These are phyloP conservation scores for Olivierus martensii DNA, from an alignment of 1,140 invertebrate species.

Conservation along the genomic window DNA sequence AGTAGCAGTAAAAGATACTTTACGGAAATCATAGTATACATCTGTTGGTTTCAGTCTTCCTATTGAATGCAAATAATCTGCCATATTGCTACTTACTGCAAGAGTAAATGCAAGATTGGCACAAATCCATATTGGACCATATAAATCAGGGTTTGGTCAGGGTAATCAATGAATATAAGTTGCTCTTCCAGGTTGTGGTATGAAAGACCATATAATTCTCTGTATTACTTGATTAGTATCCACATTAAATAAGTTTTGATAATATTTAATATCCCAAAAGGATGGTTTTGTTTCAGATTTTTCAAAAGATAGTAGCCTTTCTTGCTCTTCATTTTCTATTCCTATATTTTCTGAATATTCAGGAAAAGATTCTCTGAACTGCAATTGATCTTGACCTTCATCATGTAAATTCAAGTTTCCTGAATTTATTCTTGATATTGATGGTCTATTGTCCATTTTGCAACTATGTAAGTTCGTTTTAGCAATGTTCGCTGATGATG, in stretches of 20 bases:
- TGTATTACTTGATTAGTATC: constrained; percentile 72
- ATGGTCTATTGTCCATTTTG: too few relatives aligned
- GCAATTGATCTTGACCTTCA: too few relatives aligned
- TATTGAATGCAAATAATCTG: constrained; percentile 62
- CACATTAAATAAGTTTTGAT: constrained; percentile 92
- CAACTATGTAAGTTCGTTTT: too few relatives aligned
- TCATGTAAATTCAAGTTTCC: too few relatives aligned
- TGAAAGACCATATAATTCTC: constrained; percentile 66
- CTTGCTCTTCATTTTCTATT: too few relatives aligned
- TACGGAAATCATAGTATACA: constrained; percentile 88
- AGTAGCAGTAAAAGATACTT: constrained; percentile 80
- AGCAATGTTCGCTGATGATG: too few relatives aligned
- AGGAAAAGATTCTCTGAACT: too few relatives aligned
- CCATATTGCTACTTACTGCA: constrained; percentile 85
- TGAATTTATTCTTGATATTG: too few relatives aligned
- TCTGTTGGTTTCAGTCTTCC: constrained; percentile 40
- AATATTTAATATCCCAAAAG: constrained; percentile 83
- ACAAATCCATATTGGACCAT: constrained; percentile 94
- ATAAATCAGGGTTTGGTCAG: constrained; percentile 80
- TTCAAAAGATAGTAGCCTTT: constrained; percentile 12
- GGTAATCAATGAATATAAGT: constrained; percentile 73
- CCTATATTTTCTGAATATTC: too few relatives aligned
- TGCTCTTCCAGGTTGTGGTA: constrained; percentile 47
- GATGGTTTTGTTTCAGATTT: constrained; percentile 9
- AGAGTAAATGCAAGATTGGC: constrained; percentile 83